Base-by-base conservation (phyloP, 2,797 vertebrate genomes). In the Arctocebus calabarensis region DNA sequence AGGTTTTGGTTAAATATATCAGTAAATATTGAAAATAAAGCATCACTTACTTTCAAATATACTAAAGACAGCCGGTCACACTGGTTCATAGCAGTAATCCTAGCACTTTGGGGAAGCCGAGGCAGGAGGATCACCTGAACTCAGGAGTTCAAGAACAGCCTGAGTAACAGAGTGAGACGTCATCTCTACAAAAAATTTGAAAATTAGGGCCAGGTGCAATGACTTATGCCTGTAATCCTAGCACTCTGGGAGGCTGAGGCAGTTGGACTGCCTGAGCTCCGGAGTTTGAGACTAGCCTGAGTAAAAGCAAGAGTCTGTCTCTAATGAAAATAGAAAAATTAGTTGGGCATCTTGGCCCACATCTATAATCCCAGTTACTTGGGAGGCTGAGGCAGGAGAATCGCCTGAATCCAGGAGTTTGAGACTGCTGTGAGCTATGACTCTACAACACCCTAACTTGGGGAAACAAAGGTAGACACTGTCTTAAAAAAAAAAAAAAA, bases 11-110 rank as follows among this genome's bases (percentile, higher is more conserved):
- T 40, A 77, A 62, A 55, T 3, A 66, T n/a, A 78, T 86, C 45
- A 84, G 68, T 12, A 88, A 34, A 48, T 45, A 84, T 1, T 79
- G 27, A 91, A 90, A 93, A 70, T 43, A 91, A 86, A 88, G 32
- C 13, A 82, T 55, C 68, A 83, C 7, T 88, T 86, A 71, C 71
- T 91, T 66, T 87, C n/a, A 29, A 81, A 87, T 92, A 73, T 4
- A 90, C 17, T 85, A 8, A 32, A 59, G 32, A n/a, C n/a, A n/a
- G 32, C 32, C 32, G 3, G 64, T 32, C 17, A 32, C 64, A 66
- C 32, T 66, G 32, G 32, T n/a, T n/a, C 32, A 66, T 7, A 7
- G 32, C 32, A n/a, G 3, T 66, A 66, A 66, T 19, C 16, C 64
- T 19, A 66, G 32, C n/a, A 32, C n/a, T 66, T 20, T 52, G 48